phyloP scores from a whole-genome alignment of 1,140 invertebrate genomes.

The Zaprionus nigranus region DNA sequence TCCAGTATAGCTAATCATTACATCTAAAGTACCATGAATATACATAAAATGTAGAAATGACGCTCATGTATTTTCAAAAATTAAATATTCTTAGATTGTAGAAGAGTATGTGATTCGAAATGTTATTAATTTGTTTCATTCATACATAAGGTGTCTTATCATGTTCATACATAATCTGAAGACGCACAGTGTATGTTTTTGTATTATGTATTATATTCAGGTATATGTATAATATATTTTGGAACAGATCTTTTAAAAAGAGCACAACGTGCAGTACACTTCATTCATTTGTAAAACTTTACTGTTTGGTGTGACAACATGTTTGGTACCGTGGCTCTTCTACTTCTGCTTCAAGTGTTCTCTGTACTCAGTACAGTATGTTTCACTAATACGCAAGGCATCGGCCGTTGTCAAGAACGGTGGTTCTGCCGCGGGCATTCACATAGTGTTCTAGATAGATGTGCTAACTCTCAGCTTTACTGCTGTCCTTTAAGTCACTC shows the following conservation, averaged over 20 bases:
- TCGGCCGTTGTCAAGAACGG: background rate
- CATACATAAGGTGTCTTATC: no score
- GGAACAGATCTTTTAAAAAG: background rate
- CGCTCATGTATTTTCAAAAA: no score
- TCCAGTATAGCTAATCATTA: no score
- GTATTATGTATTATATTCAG: no score
- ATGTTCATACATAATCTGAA: no score
- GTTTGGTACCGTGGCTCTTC: background rate
- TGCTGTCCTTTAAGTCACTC: background rate
- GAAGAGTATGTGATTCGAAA: no score
- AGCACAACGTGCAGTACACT: background rate
- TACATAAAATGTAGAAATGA: no score
- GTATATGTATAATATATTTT: no score
- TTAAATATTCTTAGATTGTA: no score
- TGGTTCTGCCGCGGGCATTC: background rate
- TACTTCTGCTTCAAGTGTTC: background rate
- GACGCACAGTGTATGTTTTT: no score
- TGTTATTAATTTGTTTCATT: no score
- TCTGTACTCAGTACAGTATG: background rate
- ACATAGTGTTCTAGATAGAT: background rate
- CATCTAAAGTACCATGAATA: no score
- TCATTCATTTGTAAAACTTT: background rate
- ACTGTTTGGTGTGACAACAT: background rate
- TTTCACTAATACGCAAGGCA: background rate
- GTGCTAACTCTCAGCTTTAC: background rate